Conservation (phyloP, 2,113 vertebrate genomes). For the Lophochroa leadbeateri region DNA sequence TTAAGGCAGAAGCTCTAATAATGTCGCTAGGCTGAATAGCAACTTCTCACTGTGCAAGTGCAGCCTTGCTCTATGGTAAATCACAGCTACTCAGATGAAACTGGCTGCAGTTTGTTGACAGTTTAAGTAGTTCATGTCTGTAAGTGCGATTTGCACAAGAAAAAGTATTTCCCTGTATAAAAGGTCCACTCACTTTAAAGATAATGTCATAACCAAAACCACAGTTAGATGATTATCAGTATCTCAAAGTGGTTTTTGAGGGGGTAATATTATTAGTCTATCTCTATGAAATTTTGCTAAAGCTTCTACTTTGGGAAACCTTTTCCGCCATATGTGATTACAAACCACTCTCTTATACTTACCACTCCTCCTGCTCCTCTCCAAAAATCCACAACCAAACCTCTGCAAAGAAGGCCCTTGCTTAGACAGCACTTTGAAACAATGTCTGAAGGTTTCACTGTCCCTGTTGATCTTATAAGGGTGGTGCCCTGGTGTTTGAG, state of each 20-base stretch:
- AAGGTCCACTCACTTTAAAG: not conserved
- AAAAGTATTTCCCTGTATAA: not conserved
- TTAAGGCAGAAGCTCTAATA: not conserved
- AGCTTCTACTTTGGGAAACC: not conserved
- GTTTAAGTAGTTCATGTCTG: not conserved
- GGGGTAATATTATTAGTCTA: not conserved
- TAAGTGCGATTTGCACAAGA: not conserved
- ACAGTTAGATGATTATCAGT: not conserved
- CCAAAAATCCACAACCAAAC: not conserved
- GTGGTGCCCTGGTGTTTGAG: not conserved
- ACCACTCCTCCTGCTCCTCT: not conserved
- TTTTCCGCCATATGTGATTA: fast-evolving
- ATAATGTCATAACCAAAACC: not conserved
- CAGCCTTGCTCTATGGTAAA: not conserved
- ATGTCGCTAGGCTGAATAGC: not conserved
- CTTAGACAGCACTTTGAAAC: not conserved
- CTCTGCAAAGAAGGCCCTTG: not conserved
- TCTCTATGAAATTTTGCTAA: not conserved
- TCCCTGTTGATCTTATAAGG: not conserved
- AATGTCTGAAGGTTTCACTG: not conserved
- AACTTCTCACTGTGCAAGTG: not conserved
- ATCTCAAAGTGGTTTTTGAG: not conserved
- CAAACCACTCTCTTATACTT: not conserved
- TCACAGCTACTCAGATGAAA: not conserved
- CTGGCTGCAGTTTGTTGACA: not conserved